Percentiles rank a stretch among this genome's conserved stretches.
Evolutionary conservation across 1,140 invertebrate species (phyloP).

Genomic region (Leptinotarsa undecemlineata): DNA sequence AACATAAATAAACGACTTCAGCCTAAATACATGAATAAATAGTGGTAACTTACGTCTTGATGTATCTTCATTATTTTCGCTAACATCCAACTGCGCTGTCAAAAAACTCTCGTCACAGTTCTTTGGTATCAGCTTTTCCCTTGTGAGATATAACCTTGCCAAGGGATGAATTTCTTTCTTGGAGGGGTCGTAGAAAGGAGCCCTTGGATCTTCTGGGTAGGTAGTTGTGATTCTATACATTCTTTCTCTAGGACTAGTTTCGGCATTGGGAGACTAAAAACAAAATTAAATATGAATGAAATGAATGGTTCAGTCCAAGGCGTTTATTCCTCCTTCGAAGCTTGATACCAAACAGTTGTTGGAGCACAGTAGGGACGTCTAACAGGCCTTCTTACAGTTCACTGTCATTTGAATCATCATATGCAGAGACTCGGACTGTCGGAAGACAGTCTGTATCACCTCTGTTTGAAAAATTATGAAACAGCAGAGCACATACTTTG

Average conservation of each 20-base stretch:
- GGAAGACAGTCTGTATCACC: no score
- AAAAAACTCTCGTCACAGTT: conserved; percentile 72
- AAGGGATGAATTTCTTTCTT: conserved; percentile 79
- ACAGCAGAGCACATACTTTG: no score
- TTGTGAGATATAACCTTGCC: conserved; percentile 72
- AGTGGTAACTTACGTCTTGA: conserved; percentile 65
- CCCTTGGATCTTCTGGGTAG: conserved; percentile 83
- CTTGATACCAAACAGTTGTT: no score
- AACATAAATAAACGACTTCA: no score
- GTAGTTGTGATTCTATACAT: conserved; percentile 87
- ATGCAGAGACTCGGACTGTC: no score
- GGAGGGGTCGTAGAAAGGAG: conserved; percentile 87
- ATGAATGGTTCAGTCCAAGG: neutral
- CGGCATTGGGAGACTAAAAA: conserved; percentile 79
- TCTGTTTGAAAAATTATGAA: no score
- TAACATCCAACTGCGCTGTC: conserved; percentile 64
- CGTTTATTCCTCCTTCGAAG: no score
- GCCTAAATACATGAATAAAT: no score
- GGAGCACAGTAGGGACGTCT: no score
- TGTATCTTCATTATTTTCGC: conserved; percentile 75
- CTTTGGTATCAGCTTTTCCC: conserved; percentile 73
- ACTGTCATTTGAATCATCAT: no score
- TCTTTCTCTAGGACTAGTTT: conserved; percentile 83
- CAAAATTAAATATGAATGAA: conserved; percentile 24
- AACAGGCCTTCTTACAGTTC: no score